Conservation (phyloP, 2,797 vertebrate species). For the Chaunax sp. region DNA sequence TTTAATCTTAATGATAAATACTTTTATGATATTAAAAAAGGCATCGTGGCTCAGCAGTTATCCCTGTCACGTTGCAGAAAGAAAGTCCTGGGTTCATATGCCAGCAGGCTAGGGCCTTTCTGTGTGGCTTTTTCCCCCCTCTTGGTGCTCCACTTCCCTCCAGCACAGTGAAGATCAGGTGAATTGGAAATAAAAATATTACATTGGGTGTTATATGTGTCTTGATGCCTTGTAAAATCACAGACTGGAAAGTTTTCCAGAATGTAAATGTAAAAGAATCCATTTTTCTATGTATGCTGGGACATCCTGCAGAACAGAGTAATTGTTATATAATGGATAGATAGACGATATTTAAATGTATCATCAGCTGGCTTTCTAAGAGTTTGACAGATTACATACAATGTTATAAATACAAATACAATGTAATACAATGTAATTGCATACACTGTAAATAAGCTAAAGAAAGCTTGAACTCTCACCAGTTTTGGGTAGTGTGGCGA, state of each 20-base stretch:
- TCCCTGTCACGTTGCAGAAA: slow-evolving; percentile 9
- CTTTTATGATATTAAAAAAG: slow-evolving; percentile 31
- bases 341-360: neutral
- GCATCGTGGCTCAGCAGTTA: slow-evolving; percentile 22
- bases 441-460: too few relatives aligned
- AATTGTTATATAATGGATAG: neutral
- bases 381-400: too few relatives aligned
- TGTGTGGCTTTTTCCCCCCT: neutral
- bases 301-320: neutral
- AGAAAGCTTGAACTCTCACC: too few relatives aligned
- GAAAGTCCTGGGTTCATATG: slow-evolving; percentile 1
- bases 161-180: neutral
- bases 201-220: neutral
- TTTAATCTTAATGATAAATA: slow-evolving; percentile 52
- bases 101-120: neutral
- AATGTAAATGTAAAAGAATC: neutral
- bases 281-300: neutral
- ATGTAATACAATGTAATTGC: too few relatives aligned
- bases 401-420: too few relatives aligned
- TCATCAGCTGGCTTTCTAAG: neutral
- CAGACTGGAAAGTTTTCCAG: neutral
- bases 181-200: too few relatives aligned
- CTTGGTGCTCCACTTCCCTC: neutral
- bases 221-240: neutral
- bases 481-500: too few relatives aligned